Percentiles rank a stretch among this genome's conserved stretches.
phyloP scores from a whole-genome alignment of 2,888 invertebrate species.

The Venusia cambrica region DNA sequence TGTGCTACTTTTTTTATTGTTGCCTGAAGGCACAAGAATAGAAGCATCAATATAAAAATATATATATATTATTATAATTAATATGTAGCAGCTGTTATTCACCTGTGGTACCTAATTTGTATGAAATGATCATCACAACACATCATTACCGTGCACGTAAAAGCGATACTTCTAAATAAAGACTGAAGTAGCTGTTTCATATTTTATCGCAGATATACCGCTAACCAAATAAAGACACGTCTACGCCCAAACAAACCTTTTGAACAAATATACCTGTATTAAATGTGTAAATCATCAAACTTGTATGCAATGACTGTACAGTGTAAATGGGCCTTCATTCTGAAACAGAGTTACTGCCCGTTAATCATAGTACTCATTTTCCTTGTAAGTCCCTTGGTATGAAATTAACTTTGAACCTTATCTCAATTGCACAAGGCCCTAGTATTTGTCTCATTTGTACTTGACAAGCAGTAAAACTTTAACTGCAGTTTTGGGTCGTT shows the following conservation, averaged over 20 bases:
- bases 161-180: constrained; percentile 2
- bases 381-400: constrained; percentile 11
- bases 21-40: no score
- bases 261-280: no score
- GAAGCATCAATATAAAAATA: no score
- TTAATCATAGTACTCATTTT: constrained; percentile 19
- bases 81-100: no score
- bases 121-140: no score
- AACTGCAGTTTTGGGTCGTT: constrained; percentile 20
- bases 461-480: constrained; percentile 13
- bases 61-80: no score
- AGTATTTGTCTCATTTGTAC: constrained; percentile 3
- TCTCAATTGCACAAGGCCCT: constrained; percentile 1
- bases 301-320: no score
- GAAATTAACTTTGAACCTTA: constrained; percentile 8
- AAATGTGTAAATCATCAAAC: no score
- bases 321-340: no score
- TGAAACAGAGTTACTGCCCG: constrained; percentile 15
- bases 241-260: constrained; percentile 15
- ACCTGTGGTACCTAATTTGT: no score
- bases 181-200: constrained; percentile 5
- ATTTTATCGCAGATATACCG: not conserved
- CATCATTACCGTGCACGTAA: no score
- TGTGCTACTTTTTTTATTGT: no score
- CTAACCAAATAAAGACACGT: constrained; percentile 12